A percentile compares a stretch with the other conserved stretches of the same genome.
Evolutionary conservation across 2,888 invertebrate genomes (phyloP).

Genomic region (Eristalis arbustorum): DNA sequence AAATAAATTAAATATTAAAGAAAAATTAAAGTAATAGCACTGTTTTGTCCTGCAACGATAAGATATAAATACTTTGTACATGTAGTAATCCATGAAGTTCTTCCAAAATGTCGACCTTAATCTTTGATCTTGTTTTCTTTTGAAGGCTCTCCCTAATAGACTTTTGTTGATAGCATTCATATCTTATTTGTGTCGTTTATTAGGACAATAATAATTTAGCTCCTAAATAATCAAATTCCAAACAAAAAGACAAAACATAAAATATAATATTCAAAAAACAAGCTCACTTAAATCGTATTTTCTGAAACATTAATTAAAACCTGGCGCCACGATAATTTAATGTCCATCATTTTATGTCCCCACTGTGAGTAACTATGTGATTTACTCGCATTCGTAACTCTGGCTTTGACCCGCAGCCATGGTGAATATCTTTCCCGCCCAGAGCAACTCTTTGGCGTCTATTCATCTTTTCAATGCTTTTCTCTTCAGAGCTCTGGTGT

Average conservation of each 20-base stretch:
- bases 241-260: background rate
- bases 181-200: background rate
- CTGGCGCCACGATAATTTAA: background rate
- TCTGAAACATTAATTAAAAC: background rate
- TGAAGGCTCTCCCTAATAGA: too few species aligned
- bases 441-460: background rate
- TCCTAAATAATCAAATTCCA: background rate
- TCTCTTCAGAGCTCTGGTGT: conserved; percentile 15
- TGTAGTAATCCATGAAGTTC: too few species aligned
- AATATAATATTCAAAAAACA: background rate
- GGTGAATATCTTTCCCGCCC: conserved; percentile 21
- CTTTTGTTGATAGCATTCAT: background rate
- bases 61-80: too few species aligned
- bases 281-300: background rate
- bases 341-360: conserved; percentile 14
- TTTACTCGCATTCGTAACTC: background rate
- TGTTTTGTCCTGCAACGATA: too few species aligned
- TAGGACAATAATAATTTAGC: background rate
- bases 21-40: too few species aligned
- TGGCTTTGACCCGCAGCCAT: background rate
- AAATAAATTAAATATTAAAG: too few species aligned
- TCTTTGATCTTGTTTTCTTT: too few species aligned
- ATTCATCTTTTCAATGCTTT: background rate
- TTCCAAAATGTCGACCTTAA: too few species aligned
- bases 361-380: background rate